phyloP scores from a whole-genome alignment of 2,888 invertebrate genomes.

The Cancer borealis region DNA sequence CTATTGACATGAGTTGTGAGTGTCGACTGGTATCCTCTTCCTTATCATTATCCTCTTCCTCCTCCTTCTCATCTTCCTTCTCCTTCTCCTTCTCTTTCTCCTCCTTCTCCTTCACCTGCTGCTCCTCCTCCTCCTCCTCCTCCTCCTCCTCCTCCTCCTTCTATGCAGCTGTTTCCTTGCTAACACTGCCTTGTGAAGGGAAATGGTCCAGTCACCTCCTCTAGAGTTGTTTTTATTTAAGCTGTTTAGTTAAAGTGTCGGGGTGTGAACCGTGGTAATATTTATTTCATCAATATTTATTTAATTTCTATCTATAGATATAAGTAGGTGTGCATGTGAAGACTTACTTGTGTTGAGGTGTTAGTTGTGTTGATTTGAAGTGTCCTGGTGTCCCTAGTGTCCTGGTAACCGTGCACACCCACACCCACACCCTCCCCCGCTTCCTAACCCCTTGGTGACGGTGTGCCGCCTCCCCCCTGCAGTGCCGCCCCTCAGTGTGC shows the following conservation, averaged over 20 bases:
- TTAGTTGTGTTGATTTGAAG: too few relatives aligned
- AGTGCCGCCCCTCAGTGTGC: constrained; percentile 71
- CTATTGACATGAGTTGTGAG: constrained; percentile 74
- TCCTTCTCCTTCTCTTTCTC: too few relatives aligned
- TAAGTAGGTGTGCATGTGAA: too few relatives aligned
- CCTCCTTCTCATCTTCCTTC: not conserved
- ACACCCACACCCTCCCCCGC: not conserved
- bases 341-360: too few relatives aligned
- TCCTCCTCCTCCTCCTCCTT: not conserved
- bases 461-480: not conserved
- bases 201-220: not conserved
- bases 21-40: constrained; percentile 11
- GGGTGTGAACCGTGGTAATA: not conserved
- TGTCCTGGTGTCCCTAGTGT: not conserved
- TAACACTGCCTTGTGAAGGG: not conserved
- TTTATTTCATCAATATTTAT: not conserved
- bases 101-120: too few relatives aligned
- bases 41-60: not conserved
- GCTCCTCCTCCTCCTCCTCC: not conserved
- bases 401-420: not conserved
- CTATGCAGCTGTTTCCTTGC: not conserved
- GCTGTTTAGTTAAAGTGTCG: not conserved
- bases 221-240: not conserved
- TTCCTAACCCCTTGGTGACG: not conserved
- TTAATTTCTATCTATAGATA: not conserved